Evolutionary conservation across 2,113 vertebrate species (phyloP).

Genomic region (Gavia stellata): DNA sequence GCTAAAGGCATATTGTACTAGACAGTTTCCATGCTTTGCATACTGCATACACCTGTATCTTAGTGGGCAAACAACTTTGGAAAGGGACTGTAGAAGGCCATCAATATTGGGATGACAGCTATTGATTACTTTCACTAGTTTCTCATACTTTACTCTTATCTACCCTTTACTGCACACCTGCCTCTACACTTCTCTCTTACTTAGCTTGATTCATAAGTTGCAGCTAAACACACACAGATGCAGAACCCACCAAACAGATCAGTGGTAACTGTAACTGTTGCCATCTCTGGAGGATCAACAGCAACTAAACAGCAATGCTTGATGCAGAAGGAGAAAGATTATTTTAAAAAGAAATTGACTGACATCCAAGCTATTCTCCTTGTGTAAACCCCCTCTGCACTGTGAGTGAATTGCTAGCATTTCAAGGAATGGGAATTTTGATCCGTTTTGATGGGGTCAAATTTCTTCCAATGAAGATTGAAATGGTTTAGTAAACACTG

Average conservation of each 20-base stretch:
- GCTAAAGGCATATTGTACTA: background rate
- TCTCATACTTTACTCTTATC: background rate
- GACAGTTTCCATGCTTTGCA: background rate
- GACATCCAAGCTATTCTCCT: background rate
- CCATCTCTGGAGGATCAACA: background rate
- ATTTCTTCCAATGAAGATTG: background rate
- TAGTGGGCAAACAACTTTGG: background rate
- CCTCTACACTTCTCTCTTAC: background rate
- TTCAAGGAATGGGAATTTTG: background rate
- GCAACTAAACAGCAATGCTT: background rate
- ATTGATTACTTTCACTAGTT: background rate
- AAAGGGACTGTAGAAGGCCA: background rate
- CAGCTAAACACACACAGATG: background rate
- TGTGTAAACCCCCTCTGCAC: background rate
- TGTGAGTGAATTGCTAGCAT: background rate
- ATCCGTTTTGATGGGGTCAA: background rate
- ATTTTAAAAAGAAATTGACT: background rate
- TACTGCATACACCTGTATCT: background rate
- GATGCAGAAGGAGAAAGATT: background rate
- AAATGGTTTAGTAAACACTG: background rate
- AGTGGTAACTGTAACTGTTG: background rate
- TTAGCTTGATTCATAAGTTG: background rate
- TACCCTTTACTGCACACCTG: background rate
- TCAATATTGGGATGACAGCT: background rate
- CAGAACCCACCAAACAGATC: background rate